Percentiles rank a stretch among this genome's conserved stretches.
These are phyloP conservation scores for Chouioia cunea DNA, from an alignment of 2,888 invertebrate species.

Conservation along the genomic window DNA sequence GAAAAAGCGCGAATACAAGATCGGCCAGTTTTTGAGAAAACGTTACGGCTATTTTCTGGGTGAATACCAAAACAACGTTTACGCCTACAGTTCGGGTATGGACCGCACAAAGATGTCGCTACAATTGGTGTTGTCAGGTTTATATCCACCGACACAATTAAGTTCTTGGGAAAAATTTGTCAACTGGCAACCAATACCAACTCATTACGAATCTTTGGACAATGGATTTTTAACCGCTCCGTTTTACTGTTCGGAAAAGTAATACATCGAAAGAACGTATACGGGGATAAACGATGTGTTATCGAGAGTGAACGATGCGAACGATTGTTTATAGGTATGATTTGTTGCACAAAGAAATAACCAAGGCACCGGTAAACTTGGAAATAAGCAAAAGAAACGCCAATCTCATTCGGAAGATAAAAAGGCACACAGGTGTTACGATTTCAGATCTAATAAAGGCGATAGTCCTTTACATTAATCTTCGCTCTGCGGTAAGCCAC, in stretches of 20 bases:
- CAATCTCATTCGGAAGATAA: no score
- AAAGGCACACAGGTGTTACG: neutral
- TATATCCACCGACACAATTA: slow-evolving; percentile 46
- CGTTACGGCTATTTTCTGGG: slow-evolving; percentile 52
- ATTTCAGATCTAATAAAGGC: no score
- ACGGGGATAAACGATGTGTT: no score
- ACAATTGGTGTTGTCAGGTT: slow-evolving; percentile 52
- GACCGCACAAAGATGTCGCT: slow-evolving; percentile 56
- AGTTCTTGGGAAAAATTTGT: slow-evolving; percentile 50
- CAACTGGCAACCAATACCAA: slow-evolving; percentile 52
- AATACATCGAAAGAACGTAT: neutral
- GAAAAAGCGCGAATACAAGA: slow-evolving; percentile 51
- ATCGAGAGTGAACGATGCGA: no score
- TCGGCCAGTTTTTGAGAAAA: slow-evolving; percentile 51
- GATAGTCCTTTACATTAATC: neutral
- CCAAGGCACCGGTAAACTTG: no score
- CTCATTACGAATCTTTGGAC: slow-evolving; percentile 33
- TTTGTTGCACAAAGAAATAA: no score
- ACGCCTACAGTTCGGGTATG: slow-evolving; percentile 50
- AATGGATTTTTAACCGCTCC: neutral
- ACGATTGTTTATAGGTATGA: no score
- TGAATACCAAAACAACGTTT: slow-evolving; percentile 47
- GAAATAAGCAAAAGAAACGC: no score
- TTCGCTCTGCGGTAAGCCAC: neutral
- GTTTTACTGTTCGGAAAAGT: neutral